Evolutionary conservation across 2,888 invertebrate species (phyloP), one percentile per base, ranked within the genome.

Genomic region (Druceiella hillmani): DNA sequence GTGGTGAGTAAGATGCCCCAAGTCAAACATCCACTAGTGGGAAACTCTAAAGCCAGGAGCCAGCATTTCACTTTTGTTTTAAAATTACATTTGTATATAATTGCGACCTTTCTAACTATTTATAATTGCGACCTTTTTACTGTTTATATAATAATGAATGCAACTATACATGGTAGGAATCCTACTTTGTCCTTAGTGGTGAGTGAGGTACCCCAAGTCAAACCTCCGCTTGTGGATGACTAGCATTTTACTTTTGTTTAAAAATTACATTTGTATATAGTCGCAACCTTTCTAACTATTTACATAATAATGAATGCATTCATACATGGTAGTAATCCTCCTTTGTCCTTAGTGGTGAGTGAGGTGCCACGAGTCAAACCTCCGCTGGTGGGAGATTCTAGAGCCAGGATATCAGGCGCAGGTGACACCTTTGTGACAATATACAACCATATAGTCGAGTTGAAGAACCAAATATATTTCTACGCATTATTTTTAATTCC

Each of bases 361-460:
- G 75, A 69, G 0, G 65, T 50, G 1, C 75, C 74, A 11, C 74
- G 56, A 1, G 66, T 62, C 60, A 79, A 62, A 25, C 74, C 76
- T 24, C 56, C 61, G 1, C 61, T 57, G 15, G 73, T 73, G 0
- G 74, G 73, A 0, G 75, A 67, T 44, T 75, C 78, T 46, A 78
- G 59, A 48, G 74, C 75, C 34, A 88, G 67, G 57, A 87, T 83
- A 50, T 90, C 89, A 0, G 88, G 88, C 0, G 90, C 90, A 1
- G 90, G 90, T 0, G 82, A 80, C 16, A 84, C 84, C 69, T 83
- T 74, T n/a, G n/a, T n/a, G n/a, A n/a, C n/a, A n/a, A n/a, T n/a
- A n/a, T n/a, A n/a, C n/a, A n/a, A n/a, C n/a, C n/a, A n/a, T n/a
- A n/a, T n/a, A n/a, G n/a, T n/a, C n/a, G n/a, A n/a, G n/a, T n/a